Evolutionary conservation across 2,888 invertebrate genomes (phyloP), one percentile per base, ranked within the genome.

Genomic region (Tolmerus cingulatus): DNA sequence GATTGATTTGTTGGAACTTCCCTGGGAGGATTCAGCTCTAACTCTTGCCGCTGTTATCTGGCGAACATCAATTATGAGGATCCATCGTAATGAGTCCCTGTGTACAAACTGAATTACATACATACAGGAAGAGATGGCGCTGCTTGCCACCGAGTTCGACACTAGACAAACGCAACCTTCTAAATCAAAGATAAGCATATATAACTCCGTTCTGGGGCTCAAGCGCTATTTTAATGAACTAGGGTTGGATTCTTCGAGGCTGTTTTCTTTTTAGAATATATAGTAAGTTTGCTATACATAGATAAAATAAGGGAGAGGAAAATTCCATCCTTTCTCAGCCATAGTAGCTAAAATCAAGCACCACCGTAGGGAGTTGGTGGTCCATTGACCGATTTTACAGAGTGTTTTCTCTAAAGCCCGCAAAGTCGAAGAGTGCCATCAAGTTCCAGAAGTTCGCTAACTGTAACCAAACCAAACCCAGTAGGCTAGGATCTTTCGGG

Each of bases 1-100:
- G 87, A 87, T 87, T 87, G 87, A 87, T 87, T 84, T 51, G 23
- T 57, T 66, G 40, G 77, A n/a, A 66, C 46, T 51, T 86, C 74
- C 76, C 76, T 40, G 77, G 57, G 78, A 78, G 78, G 78, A 57
- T 57, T 86, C 57, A 46, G 77, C 77, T 78, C 43, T 57, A 74
- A 43, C 74, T 74, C 43, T 81, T 84, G 84, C 84, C 46, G 34
- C 57, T 74, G 19, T 76, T 76, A 76, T 76, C 34, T 23, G 12
- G 57, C n/a, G 43, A 16, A 66, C 74, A 85, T 74, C 85, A 85
- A 85, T 85, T 85, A 85, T 27, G 43, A 5, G 74, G n/a, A 85
- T 43, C 30, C 27, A 79, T 51, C 30, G 43, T 85, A 85, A 85
- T 82, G 74, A 85, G 74, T 40, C 74, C 74, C 46, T 74, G 74